These are phyloP conservation scores for Palaemon carinicauda DNA, from an alignment of 1,140 invertebrate genomes.

Conservation along the genomic window DNA sequence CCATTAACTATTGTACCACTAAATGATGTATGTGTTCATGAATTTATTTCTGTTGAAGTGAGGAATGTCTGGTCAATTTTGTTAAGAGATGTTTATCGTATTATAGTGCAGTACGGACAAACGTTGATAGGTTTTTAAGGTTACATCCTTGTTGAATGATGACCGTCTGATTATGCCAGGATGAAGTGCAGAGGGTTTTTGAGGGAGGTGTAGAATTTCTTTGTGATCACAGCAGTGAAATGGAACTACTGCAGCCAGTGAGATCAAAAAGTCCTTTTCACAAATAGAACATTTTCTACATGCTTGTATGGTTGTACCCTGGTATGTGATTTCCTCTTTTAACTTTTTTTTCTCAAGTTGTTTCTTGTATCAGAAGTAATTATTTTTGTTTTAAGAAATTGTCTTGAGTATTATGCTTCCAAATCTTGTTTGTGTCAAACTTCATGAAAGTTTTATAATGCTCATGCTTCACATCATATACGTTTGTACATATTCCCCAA, in stretches of 20 bases:
- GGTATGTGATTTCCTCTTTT: too few relatives aligned
- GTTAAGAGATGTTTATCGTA: constrained; percentile 44
- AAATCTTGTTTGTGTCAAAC: too few relatives aligned
- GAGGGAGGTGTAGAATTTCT: not conserved
- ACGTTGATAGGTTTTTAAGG: constrained; percentile 53
- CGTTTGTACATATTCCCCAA: too few relatives aligned
- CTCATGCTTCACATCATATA: too few relatives aligned
- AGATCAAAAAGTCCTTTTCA: too few relatives aligned
- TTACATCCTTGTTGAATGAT: constrained; percentile 26
- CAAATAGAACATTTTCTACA: too few relatives aligned
- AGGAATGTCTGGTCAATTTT: constrained; percentile 42
- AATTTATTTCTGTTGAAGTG: constrained; percentile 31
- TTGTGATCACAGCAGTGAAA: not conserved
- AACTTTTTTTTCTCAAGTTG: too few relatives aligned
- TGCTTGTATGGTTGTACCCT: too few relatives aligned
- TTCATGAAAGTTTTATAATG: too few relatives aligned
- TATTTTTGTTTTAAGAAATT: too few relatives aligned
- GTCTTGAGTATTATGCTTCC: too few relatives aligned
- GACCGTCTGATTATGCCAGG: not conserved
- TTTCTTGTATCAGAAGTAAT: too few relatives aligned
- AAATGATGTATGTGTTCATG: constrained; percentile 47
- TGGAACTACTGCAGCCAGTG: not conserved
- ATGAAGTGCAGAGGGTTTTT: not conserved
- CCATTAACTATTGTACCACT: constrained; percentile 16
- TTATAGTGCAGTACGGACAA: constrained; percentile 35